Evolutionary conservation across 30 jellyfish, hydroid and myxozoan species (phyloP).

Genomic region (Phacellophora camtschatica): DNA sequence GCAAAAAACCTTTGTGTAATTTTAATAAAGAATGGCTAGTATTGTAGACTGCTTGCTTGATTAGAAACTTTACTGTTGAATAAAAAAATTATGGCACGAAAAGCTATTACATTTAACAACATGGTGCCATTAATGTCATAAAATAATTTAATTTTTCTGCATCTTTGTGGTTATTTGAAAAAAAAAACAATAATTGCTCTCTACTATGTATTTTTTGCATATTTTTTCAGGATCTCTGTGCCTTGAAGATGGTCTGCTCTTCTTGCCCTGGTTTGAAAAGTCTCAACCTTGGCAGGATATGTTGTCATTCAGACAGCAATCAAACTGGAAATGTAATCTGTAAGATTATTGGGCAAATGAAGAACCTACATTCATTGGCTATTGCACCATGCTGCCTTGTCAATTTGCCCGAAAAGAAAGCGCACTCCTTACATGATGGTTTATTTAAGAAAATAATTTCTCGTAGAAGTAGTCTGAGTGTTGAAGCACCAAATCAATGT

Average conservation of each 20-base stretch:
- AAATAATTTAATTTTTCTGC: too few species aligned
- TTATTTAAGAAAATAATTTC: neutral
- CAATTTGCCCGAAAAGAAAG: neutral
- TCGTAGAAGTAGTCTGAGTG: conserved; percentile 14
- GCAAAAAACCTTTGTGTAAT: too few species aligned
- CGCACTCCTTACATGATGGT: neutral
- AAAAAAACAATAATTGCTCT: too few species aligned
- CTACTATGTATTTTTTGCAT: neutral
- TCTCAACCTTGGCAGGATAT: conserved; percentile 77
- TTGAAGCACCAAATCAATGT: neutral
- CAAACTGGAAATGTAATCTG: conserved; percentile 42
- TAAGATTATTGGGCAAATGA: conserved; percentile 38
- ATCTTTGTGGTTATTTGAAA: too few species aligned
- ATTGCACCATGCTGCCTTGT: conserved; percentile 85
- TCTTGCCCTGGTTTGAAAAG: conserved; percentile 59
- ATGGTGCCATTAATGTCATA: too few species aligned
- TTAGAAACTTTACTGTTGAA: too few species aligned
- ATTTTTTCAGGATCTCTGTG: conserved; percentile 80
- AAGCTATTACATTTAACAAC: too few species aligned
- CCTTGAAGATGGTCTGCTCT: conserved; percentile 66
- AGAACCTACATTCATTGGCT: conserved; percentile 54
- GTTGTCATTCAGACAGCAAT: conserved; percentile 59
- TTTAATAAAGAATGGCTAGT: too few species aligned
- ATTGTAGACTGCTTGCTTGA: too few species aligned
- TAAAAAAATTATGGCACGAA: too few species aligned